Evolutionary conservation across 2,797 vertebrate genomes (phyloP).

Genomic region (Eospalax fontanierii): DNA sequence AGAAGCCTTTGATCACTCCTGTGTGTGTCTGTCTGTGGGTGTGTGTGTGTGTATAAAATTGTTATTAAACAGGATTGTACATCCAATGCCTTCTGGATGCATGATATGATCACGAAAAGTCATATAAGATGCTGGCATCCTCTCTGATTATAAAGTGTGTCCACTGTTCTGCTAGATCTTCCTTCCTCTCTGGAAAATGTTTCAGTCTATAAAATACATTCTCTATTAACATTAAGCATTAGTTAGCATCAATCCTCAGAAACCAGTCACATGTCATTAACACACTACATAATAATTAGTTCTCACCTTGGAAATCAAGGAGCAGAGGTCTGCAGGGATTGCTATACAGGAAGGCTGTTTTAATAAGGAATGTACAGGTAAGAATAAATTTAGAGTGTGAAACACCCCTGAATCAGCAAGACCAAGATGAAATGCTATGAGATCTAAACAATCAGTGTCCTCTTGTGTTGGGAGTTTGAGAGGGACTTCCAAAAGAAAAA

Average conservation of each 20-base stretch:
- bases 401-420: neutral
- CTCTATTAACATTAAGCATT: conserved; percentile 50
- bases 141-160: neutral
- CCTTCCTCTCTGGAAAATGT: conserved; percentile 55
- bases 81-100: neutral
- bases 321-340: neutral
- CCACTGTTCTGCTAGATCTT: neutral
- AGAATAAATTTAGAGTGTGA: neutral
- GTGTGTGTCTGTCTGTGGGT: too few relatives aligned
- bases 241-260: conserved; percentile 24
- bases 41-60: too few relatives aligned
- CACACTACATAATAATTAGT: conserved; percentile 32
- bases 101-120: neutral
- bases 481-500: neutral
- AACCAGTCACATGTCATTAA: neutral
- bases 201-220: conserved; percentile 65
- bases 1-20: conserved; percentile 7
- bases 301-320: conserved; percentile 9
- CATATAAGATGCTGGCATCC: neutral
- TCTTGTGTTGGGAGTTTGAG: neutral
- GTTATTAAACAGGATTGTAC: conserved; percentile 26
- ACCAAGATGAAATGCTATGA: neutral
- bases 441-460: neutral
- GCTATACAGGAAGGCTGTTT: neutral
- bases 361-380: neutral